Base-by-base conservation (phyloP, 2,797 vertebrate species). In the Staurois parvus region DNA sequence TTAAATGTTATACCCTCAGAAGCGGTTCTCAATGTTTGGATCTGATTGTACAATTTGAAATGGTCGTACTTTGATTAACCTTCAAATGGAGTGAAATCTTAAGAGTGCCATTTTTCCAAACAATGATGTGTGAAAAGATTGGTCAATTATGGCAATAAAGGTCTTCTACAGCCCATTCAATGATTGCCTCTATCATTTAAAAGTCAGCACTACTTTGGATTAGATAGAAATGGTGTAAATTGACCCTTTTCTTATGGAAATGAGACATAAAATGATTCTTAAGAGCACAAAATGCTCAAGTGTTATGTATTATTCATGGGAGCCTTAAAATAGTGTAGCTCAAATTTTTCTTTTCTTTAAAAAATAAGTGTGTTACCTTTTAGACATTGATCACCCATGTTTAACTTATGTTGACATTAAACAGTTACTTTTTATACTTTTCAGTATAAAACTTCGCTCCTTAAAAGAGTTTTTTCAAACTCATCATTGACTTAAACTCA, bases 231-330 rank as follows among this genome's bases (percentile, higher is more conserved):
- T 70, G 68, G 42, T 32, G 77, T 52, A 67, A 73, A 83, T 66
- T 72, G 48, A 59, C 15, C 28, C 82, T 73, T 78, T 83, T 85
- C 26, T 52, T 67, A 82, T 82, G 79, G 34, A 83, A 83, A 83
- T 86, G 42, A 83, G 74, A 37, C 68, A 77, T 78, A 40, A 78
- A 86, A 82, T 72, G 17, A 70, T 77, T 84, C 32, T 76, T 76
- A 84, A 76, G 82, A 69, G 73, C 74, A 76, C 52, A 77, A 84
- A 73, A 67, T 64, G 29, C 81, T 77, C 76, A 48, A 78, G 29
- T 64, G 69, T 34, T 26, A 78, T 86, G 74, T 72, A 83, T 86
- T 86, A 86, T 86, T 86, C 85, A 86, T 83, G 24, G 56, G n/a
- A 73, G 77, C 42, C 74, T 30, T 78, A 78, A 86, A 86, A 77